Percentiles rank a stretch among this genome's conserved stretches.
Conservation (phyloP, 2,797 vertebrate genomes). For the Pipistrellus pipistrellus region DNA sequence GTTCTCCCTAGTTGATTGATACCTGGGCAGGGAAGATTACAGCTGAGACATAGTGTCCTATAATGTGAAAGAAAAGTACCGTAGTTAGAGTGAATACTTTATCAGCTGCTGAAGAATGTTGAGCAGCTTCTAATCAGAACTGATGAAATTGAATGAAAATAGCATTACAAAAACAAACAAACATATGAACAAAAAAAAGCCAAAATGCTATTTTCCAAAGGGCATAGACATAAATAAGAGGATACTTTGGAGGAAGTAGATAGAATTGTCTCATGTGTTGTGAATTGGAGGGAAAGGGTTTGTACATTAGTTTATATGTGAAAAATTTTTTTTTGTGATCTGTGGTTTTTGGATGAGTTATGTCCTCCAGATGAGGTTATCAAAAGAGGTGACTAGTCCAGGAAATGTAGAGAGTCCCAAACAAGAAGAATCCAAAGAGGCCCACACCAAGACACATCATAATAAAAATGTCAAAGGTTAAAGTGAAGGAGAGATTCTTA, state of each 20-base stretch:
- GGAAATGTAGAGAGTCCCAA: no score
- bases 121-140: neutral
- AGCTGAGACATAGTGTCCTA: no score
- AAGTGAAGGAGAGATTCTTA: no score
- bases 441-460: no score
- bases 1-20: no score
- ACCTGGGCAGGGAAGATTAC: no score
- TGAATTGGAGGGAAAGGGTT: neutral
- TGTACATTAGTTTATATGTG: neutral
- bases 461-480: no score
- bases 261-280: neutral
- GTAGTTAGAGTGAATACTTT: no score
- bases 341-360: neutral
- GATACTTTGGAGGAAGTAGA: neutral
- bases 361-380: neutral
- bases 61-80: no score
- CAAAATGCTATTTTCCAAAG: neutral
- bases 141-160: neutral
- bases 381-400: neutral
- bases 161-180: neutral
- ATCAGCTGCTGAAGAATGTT: no score
- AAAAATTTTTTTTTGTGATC: neutral
- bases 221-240: neutral
- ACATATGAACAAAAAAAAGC: no score
- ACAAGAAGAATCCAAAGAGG: no score